Evolutionary conservation across 1,140 invertebrate species (phyloP).

Genomic region (Globodera rostochiensis): DNA sequence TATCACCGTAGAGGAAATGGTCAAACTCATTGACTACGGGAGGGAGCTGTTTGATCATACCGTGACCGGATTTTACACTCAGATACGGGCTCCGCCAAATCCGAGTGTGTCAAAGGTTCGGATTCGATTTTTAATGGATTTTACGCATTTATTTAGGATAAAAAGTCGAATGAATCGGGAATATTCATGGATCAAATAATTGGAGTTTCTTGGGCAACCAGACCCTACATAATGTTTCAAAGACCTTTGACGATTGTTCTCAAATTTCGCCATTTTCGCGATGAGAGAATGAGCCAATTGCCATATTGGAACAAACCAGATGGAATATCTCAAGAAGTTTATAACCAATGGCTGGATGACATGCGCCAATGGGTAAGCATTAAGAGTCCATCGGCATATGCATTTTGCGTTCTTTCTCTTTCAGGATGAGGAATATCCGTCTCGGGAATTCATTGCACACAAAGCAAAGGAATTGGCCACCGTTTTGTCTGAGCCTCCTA

Average conservation of each 20-base stretch:
- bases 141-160: neutral
- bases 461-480: conserved; percentile 9
- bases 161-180: neutral
- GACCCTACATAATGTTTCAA: conserved; percentile 16
- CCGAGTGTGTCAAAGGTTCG: conserved; percentile 9
- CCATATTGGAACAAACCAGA: conserved; percentile 6
- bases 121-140: too few species aligned
- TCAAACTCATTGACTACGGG: conserved; percentile 18
- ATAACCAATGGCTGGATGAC: conserved; percentile 16
- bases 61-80: conserved; percentile 10
- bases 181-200: conserved; percentile 26
- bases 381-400: neutral
- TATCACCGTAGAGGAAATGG: conserved; percentile 13
- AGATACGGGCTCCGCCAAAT: conserved; percentile 24
- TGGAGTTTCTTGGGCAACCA: conserved; percentile 13
- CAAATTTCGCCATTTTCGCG: conserved; percentile 24
- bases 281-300: conserved; percentile 19
- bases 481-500: conserved; percentile 18
- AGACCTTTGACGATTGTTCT: conserved; percentile 16
- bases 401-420: neutral
- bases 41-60: conserved; percentile 16
- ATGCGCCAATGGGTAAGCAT: conserved; percentile 14
- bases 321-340: conserved; percentile 3
- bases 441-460: conserved; percentile 9
- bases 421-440: conserved; percentile 13